A percentile compares a stretch with the other conserved stretches of the same genome.
phyloP scores from a whole-genome alignment of 2,888 invertebrate genomes.

The Cataglyphis livida region DNA sequence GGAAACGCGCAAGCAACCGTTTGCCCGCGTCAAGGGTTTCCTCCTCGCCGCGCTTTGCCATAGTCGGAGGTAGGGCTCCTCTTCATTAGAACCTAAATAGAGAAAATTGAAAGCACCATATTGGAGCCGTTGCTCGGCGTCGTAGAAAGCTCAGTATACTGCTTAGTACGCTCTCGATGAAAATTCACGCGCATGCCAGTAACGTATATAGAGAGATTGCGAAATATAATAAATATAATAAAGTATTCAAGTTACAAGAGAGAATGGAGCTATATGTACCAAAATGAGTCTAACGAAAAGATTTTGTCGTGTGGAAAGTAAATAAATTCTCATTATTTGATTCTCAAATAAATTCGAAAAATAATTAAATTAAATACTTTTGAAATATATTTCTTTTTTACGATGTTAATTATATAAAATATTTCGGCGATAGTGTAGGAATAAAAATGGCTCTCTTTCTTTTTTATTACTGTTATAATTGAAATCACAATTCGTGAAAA shows the following conservation, averaged over 20 bases:
- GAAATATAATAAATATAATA: constrained; percentile 32
- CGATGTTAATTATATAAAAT: constrained; percentile 28
- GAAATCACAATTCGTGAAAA: constrained; percentile 39
- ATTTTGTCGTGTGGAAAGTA: background rate
- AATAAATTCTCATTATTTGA: background rate
- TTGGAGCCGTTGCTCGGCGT: constrained; percentile 55
- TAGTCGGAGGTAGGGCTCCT: constrained; percentile 68
- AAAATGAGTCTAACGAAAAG: background rate
- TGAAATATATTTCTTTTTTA: background rate
- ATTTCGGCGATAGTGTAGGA: constrained; percentile 23
- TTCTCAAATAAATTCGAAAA: background rate
- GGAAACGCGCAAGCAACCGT: constrained; percentile 54
- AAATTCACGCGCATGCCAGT: constrained; percentile 41
- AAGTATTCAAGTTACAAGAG: constrained; percentile 22
- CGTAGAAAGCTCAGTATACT: constrained; percentile 50
- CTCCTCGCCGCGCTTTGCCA: constrained; percentile 55
- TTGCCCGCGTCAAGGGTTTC: constrained; percentile 59
- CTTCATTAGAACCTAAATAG: constrained; percentile 80
- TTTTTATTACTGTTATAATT: background rate
- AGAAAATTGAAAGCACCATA: constrained; percentile 82
- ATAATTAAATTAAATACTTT: background rate
- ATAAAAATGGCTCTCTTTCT: background rate
- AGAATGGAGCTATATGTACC: background rate
- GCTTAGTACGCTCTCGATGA: constrained; percentile 40
- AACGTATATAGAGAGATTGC: constrained; percentile 35